These are phyloP conservation scores for Brachirus orientalis DNA, from an alignment of 2,113 vertebrate genomes.

Conservation along the genomic window DNA sequence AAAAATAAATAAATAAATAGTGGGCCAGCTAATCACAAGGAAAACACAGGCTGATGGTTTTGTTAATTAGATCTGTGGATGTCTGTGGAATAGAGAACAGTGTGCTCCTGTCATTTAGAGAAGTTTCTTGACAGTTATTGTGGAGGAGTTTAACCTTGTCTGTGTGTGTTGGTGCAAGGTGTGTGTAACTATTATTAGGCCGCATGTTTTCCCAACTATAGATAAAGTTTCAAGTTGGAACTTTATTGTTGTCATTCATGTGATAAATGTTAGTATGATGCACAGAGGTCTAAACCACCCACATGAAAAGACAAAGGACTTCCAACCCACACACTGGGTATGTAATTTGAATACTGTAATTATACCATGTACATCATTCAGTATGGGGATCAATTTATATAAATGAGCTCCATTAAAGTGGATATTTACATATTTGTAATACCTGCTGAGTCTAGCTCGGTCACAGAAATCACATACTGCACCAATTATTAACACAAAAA, in stretches of 20 bases:
- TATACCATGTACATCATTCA: constrained; percentile 11
- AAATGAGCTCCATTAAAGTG: constrained; percentile 12
- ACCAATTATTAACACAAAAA: neutral
- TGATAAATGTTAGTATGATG: too few relatives aligned
- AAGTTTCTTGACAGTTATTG: constrained; percentile 33
- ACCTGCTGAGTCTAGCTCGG: too few relatives aligned
- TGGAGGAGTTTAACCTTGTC: constrained; percentile 40
- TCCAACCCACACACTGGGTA: constrained; percentile 11
- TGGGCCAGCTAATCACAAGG: constrained; percentile 19
- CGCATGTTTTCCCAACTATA: constrained; percentile 6
- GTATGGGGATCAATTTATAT: constrained; percentile 5
- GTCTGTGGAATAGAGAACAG: constrained; percentile 46
- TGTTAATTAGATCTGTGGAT: constrained; percentile 62
- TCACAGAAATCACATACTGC: neutral
- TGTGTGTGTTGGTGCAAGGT: constrained; percentile 8
- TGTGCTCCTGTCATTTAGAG: constrained; percentile 42
- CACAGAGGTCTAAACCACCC: neutral
- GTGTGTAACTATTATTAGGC: neutral
- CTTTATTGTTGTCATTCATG: constrained; percentile 5
- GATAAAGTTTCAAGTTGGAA: constrained; percentile 19
- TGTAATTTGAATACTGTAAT: neutral
- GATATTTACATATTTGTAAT: neutral
- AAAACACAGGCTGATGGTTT: constrained; percentile 61
- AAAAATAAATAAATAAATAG: constrained; percentile 17
- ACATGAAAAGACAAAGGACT: neutral